Evolutionary conservation across 2,888 invertebrate genomes (phyloP), one percentile per base, ranked within the genome.

Genomic region (Sylvicola cinctus): DNA sequence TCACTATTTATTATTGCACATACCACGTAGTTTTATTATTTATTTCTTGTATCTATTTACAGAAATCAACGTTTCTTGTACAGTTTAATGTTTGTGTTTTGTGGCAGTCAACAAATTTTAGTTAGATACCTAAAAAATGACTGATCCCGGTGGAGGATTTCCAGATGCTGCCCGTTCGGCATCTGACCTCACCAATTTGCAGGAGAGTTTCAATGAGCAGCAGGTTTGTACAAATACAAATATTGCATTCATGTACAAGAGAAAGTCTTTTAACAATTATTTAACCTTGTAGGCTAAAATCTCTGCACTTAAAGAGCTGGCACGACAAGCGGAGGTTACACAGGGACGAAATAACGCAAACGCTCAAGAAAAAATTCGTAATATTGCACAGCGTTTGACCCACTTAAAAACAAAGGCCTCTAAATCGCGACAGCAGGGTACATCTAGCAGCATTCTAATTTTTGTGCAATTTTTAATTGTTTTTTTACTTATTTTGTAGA

Each of bases 341-440:
- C 50, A 51, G 31, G 51, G 48, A 29, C 49, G 47, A 32, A 48
- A 47, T 29, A 50, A 47, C 36, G 46, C 48, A 33, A 46, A 45
- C 27, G 45, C 50, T 2, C 48, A 52, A 34, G 51, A 51, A 40
- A 52, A 51, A 40, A 51, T 49, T 1, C 49, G 47, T 42, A 49
- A 48, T 38, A 51, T 52, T 39, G 50, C 51, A 8, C 46, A 49
- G 42, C 45, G 50, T 33, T 39, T 52, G 25, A 46, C 46, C 29
- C 44, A 47, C 40, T 34, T 51, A 14, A 51, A 50, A 44, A 44
- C 48, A 25, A 51, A 49, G 42, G 48, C 49, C 0, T 29, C 36
- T 8, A 44, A 45, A 39, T 47, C 45, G 14, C 46, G 47, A 17
- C 46, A 49, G 4, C 20, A 20, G 20, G 20, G 20, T 32, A 45